These are phyloP conservation scores for Acleris laterana DNA, from an alignment of 2,888 invertebrate species.

Conservation along the genomic window DNA sequence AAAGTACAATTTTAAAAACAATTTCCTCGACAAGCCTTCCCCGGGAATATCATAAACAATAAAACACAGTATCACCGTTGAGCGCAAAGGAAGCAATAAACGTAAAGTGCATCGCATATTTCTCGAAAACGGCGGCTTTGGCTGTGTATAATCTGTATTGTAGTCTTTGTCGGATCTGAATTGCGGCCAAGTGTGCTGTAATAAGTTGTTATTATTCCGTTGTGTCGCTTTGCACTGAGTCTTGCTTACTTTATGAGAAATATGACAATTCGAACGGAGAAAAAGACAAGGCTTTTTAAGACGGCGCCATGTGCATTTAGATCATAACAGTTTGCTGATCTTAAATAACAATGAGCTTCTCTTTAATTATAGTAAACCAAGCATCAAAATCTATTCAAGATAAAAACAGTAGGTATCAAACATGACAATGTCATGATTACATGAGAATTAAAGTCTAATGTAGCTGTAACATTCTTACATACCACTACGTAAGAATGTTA, in stretches of 20 bases:
- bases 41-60: conserved; percentile 57
- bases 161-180: conserved; percentile 60
- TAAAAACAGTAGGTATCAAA: too few relatives aligned
- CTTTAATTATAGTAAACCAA: too few relatives aligned
- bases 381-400: too few relatives aligned
- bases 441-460: too few relatives aligned
- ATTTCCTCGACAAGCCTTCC: conserved; percentile 23
- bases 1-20: conserved; percentile 25
- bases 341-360: too few relatives aligned
- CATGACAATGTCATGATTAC: too few relatives aligned
- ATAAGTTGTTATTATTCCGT: conserved; percentile 30
- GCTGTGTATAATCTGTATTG: conserved; percentile 34
- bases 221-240: conserved; percentile 18
- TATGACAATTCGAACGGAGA: background rate
- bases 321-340: too few relatives aligned
- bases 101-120: conserved; percentile 69
- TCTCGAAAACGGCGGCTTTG: conserved; percentile 47
- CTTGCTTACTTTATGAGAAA: conserved; percentile 19
- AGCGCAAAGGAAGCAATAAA: conserved; percentile 70
- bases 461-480: too few relatives aligned
- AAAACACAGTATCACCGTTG: conserved; percentile 49
- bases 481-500: too few relatives aligned
- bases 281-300: background rate
- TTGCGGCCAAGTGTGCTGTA: conserved; percentile 56
- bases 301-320: too few relatives aligned